Percentiles rank a stretch among this genome's conserved stretches.
Conservation (phyloP, 2,888 invertebrate genomes). For the Venusia cambrica region DNA sequence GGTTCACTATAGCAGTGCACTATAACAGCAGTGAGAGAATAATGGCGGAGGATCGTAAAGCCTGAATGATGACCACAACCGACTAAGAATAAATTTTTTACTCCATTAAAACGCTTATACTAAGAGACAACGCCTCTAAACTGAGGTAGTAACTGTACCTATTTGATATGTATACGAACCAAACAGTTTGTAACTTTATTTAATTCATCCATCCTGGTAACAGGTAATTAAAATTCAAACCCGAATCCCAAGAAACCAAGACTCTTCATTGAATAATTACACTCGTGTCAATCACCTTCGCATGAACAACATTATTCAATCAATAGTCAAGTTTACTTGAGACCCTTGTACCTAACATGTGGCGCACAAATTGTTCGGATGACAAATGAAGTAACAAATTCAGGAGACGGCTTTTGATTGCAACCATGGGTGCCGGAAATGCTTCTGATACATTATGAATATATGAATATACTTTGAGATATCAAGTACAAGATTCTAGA, state of each 20-base stretch:
- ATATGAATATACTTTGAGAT: conserved; percentile 12
- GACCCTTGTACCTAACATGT: conserved; percentile 31
- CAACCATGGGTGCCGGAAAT: conserved; percentile 9
- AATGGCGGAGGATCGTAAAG: too few species aligned
- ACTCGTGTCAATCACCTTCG: conserved; percentile 18
- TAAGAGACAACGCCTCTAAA: too few species aligned
- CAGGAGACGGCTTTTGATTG: conserved; percentile 25
- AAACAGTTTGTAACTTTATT: too few species aligned
- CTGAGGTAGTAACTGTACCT: too few species aligned
- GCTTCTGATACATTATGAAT: too few species aligned
- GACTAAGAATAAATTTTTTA: too few species aligned
- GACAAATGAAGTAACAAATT: conserved; percentile 49
- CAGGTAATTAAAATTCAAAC: conserved; percentile 15
- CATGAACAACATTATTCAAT: conserved; percentile 22
- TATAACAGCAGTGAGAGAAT: too few species aligned
- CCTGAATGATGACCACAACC: too few species aligned
- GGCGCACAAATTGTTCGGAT: conserved; percentile 37
- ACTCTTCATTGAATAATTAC: conserved; percentile 16
- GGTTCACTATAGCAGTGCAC: too few species aligned
- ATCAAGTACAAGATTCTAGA: conserved; percentile 23
- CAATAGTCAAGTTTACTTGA: conserved; percentile 20
- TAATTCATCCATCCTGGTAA: not conserved
- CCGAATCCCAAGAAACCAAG: conserved; percentile 17
- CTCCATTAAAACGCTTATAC: too few species aligned
- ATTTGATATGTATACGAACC: too few species aligned